Percentiles rank a stretch among this genome's conserved stretches.
Conservation (phyloP, 2,888 invertebrate species). For the Cheilosia urbana region DNA sequence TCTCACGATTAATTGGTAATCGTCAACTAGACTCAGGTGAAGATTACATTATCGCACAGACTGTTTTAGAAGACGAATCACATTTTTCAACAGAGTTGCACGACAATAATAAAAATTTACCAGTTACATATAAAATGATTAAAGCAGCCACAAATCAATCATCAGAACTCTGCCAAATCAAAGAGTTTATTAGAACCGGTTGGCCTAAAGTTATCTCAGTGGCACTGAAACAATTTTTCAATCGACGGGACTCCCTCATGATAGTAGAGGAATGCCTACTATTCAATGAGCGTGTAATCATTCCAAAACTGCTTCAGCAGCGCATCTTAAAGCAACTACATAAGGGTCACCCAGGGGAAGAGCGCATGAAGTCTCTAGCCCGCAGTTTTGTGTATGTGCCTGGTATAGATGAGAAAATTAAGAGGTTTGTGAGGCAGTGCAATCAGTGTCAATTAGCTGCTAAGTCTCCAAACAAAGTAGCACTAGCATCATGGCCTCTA, state of each 20-base stretch:
- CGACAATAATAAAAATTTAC: constrained; percentile 25
- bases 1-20: constrained; percentile 54
- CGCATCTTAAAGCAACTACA: constrained; percentile 72
- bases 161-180: constrained; percentile 12
- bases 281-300: constrained; percentile 29
- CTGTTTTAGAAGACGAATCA: constrained; percentile 43
- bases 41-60: constrained; percentile 65
- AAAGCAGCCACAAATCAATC: constrained; percentile 28
- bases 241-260: constrained; percentile 38
- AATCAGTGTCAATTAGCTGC: constrained; percentile 73
- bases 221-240: constrained; percentile 28
- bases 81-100: constrained; percentile 38
- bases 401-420: constrained; percentile 77
- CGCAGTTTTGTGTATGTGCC: constrained; percentile 78
- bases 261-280: constrained; percentile 44
- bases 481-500: constrained; percentile 66
- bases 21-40: constrained; percentile 34
- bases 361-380: constrained; percentile 75
- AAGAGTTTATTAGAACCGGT: constrained; percentile 8
- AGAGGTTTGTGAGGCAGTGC: constrained; percentile 73
- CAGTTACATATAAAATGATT: constrained; percentile 45
- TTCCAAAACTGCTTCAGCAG: constrained; percentile 15
- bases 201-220: constrained; percentile 31
- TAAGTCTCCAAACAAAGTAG: constrained; percentile 74
- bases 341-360: constrained; percentile 76